Evolutionary conservation across 2,797 vertebrate species (phyloP).

Genomic region (Pantherophis alleghaniensis): DNA sequence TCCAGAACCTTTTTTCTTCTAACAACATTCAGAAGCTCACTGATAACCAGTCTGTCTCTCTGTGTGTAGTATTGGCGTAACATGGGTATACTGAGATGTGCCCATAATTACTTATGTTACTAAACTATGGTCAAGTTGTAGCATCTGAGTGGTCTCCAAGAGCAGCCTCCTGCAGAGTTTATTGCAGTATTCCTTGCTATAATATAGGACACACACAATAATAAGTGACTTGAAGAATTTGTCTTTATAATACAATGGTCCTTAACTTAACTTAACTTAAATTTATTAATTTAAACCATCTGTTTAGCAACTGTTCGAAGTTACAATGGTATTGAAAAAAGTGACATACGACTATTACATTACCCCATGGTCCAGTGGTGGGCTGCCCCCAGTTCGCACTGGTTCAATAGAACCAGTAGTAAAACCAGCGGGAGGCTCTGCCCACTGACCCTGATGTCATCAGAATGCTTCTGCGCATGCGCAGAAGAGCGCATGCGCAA

Average conservation of each 20-base stretch:
- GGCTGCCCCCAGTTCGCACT: too few relatives aligned
- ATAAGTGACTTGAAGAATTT: constrained; percentile 2
- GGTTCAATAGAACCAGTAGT: too few relatives aligned
- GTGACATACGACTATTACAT: too few relatives aligned
- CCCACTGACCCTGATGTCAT: too few relatives aligned
- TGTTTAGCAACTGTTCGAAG: neutral
- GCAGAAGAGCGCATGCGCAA: too few relatives aligned
- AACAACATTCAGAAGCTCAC: neutral
- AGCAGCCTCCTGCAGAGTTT: neutral
- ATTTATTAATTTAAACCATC: neutral
- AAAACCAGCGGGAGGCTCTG: too few relatives aligned
- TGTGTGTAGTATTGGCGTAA: neutral
- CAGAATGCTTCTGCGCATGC: too few relatives aligned
- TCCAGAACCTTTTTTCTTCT: neutral
- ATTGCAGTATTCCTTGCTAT: neutral
- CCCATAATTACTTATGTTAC: neutral
- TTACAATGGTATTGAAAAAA: too few relatives aligned
- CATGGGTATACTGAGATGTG: neutral
- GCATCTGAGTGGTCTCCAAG: neutral
- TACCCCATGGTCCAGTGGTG: too few relatives aligned
- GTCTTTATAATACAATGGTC: neutral
- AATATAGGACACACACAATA: neutral
- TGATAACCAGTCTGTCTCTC: neutral
- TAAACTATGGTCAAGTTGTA: neutral
- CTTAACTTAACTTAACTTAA: too few relatives aligned